These are phyloP conservation scores for Sebastes reedi DNA, from an alignment of 2,797 vertebrate genomes.

Conservation along the genomic window DNA sequence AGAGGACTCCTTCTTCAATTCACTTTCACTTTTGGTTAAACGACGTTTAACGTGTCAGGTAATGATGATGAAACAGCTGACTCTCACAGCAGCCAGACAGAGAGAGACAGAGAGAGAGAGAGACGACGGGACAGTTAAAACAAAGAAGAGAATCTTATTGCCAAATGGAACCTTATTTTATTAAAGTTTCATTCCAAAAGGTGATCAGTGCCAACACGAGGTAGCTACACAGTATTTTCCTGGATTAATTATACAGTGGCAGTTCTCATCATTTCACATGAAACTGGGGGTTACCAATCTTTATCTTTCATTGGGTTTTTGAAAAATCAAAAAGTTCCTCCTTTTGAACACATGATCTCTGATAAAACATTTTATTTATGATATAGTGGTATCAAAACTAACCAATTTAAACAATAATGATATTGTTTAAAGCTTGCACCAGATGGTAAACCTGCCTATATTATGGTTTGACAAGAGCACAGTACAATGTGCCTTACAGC, in stretches of 20 bases:
- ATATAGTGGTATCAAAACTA: not conserved
- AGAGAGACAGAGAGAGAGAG: too few relatives aligned
- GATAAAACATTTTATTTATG: conserved; percentile 14
- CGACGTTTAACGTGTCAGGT: not conserved
- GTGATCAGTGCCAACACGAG: not conserved
- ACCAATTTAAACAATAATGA: not conserved
- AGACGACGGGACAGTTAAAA: not conserved
- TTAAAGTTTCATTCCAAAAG: conserved; percentile 35
- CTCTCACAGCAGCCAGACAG: not conserved
- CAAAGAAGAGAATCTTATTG: conserved; percentile 7
- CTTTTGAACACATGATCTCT: not conserved
- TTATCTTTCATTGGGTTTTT: not conserved
- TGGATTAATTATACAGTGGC: not conserved
- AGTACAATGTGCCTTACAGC: conserved; percentile 5
- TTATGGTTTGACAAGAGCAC: not conserved
- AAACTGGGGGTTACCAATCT: not conserved
- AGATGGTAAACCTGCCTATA: not conserved
- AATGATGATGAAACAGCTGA: conserved; percentile 60
- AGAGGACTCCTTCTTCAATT: not conserved
- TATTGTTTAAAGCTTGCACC: not conserved
- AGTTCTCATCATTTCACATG: not conserved
- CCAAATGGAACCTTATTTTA: conserved; percentile 25
- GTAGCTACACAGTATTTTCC: not conserved
- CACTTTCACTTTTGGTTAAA: conserved; percentile 65
- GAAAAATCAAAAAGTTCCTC: not conserved